Conservation (phyloP, 2,113 vertebrate genomes). For the Pygathrix nemaeus region DNA sequence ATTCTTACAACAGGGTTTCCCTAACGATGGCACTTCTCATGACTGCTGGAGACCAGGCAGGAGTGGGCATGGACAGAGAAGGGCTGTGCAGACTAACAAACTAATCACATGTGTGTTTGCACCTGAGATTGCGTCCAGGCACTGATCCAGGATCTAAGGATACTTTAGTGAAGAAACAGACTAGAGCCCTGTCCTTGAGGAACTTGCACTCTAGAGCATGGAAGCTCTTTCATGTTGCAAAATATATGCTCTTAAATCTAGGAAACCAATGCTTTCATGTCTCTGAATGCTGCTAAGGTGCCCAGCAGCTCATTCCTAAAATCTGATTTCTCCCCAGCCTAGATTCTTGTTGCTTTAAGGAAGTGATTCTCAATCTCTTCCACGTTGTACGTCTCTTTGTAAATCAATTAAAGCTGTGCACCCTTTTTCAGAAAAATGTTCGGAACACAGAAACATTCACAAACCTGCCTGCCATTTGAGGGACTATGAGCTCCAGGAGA, state of each 20-base stretch:
- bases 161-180: not conserved
- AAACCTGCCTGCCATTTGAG: not conserved
- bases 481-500: not conserved
- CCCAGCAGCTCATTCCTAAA: not conserved
- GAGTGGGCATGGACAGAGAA: not conserved
- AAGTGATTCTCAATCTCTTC: slow-evolving; percentile 18
- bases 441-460: not conserved
- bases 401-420: slow-evolving; percentile 15
- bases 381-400: not conserved
- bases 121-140: not conserved
- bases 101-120: not conserved
- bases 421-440: not conserved
- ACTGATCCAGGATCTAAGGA: not conserved
- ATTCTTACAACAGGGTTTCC: not conserved
- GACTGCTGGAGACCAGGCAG: not conserved
- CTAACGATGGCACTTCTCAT: not conserved
- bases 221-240: not conserved
- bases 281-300: not conserved
- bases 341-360: not conserved
- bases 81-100: not conserved
- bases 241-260: not conserved
- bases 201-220: not conserved
- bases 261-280: not conserved
- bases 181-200: not conserved
- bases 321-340: slow-evolving; percentile 10